Percentiles rank a stretch among this genome's conserved stretches.
phyloP scores from a whole-genome alignment of 2,888 invertebrate genomes.

The Cosmia pyralina region DNA sequence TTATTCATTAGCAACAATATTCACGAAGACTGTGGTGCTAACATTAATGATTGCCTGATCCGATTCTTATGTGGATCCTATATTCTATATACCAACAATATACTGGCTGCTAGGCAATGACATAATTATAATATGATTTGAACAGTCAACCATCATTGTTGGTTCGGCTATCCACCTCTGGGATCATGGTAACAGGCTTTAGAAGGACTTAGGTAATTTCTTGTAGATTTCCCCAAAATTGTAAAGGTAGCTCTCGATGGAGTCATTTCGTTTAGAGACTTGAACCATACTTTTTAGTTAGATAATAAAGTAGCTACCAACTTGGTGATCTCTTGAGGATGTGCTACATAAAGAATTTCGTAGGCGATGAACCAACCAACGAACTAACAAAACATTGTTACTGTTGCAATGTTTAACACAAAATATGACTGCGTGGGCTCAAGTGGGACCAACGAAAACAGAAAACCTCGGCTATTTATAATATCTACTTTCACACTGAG shows the following conservation, averaged over 20 bases:
- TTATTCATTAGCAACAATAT: slow-evolving; percentile 10
- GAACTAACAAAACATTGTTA: slow-evolving; percentile 12
- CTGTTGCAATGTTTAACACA: slow-evolving; percentile 28
- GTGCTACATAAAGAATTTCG: slow-evolving; percentile 18
- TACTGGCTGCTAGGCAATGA: not conserved
- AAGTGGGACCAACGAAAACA: slow-evolving; percentile 4
- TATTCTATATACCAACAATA: too few species aligned
- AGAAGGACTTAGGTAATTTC: too few species aligned
- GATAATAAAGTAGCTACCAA: not conserved
- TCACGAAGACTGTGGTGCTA: not conserved
- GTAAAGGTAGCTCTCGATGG: not conserved
- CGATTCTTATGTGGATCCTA: not conserved
- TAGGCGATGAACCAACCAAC: slow-evolving; percentile 48
- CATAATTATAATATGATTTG: not conserved
- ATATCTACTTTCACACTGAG: slow-evolving; percentile 7
- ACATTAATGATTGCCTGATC: not conserved
- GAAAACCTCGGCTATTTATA: slow-evolving; percentile 9
- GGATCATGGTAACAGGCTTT: not conserved
- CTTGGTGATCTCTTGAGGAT: slow-evolving; percentile 12
- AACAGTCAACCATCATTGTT: not conserved
- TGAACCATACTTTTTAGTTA: not conserved
- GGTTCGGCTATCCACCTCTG: not conserved
- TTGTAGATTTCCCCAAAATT: not conserved
- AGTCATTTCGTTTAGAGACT: not conserved
- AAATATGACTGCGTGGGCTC: slow-evolving; percentile 38